Percentiles rank a stretch among this genome's conserved stretches.
phyloP scores from a whole-genome alignment of 2,888 invertebrate genomes.

The Diadromus collaris region DNA sequence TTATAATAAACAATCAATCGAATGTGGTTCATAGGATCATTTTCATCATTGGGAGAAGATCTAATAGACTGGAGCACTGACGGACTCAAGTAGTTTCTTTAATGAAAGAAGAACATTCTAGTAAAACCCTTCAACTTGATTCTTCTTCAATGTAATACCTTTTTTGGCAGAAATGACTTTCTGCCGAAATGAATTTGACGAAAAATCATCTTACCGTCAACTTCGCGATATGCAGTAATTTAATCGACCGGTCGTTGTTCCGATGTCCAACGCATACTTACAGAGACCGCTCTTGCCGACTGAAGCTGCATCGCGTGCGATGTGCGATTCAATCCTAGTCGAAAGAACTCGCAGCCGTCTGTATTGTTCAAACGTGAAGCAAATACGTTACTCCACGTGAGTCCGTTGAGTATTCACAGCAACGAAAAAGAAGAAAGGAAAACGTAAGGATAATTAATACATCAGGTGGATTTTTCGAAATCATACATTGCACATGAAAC shows the following conservation, averaged over 20 bases:
- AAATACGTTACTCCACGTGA: conserved; percentile 1
- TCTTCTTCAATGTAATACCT: too few relatives aligned
- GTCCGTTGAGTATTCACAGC: neutral
- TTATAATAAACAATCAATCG: too few relatives aligned
- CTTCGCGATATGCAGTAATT: too few relatives aligned
- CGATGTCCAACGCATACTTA: neutral
- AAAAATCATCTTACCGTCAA: too few relatives aligned
- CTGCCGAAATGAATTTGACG: too few relatives aligned
- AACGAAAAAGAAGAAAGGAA: neutral
- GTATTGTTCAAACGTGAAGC: neutral
- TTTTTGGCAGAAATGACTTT: too few relatives aligned
- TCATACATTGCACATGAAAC: neutral
- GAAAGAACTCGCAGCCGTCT: neutral
- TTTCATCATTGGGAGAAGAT: too few relatives aligned
- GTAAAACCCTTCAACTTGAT: too few relatives aligned
- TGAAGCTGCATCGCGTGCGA: neutral
- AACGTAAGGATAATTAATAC: neutral
- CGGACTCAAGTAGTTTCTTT: too few relatives aligned
- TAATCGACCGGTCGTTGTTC: neutral
- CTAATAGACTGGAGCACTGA: too few relatives aligned
- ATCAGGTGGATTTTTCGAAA: neutral
- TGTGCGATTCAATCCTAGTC: neutral
- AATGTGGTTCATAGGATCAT: too few relatives aligned
- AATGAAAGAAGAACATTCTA: too few relatives aligned
- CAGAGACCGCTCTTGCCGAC: neutral